Base-by-base conservation (phyloP, 2,113 vertebrate species). In the Dicerorhinus sumatrensis region DNA sequence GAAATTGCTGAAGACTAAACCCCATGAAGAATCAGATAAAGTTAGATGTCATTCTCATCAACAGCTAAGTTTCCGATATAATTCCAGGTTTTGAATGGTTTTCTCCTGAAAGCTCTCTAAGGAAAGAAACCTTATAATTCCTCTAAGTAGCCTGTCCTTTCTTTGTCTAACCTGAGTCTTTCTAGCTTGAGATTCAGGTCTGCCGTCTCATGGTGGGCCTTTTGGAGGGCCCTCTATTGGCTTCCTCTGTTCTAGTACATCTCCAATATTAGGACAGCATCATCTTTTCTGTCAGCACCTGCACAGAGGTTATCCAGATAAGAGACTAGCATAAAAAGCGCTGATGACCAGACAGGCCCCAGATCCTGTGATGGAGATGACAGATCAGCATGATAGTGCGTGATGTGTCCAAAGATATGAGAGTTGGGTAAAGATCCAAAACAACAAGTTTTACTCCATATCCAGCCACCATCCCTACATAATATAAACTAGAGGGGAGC, bases 281-380 rank as follows among this genome's bases (percentile, higher is more conserved):
- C 54, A 60, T 65, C 65, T 62, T 82, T 93, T 91, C 33, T 51
- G n/a, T 84, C 31, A 69, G 83, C 46, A 51, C 27, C 83, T 85
- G 48, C 65, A 85, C 31, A n/a, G 46, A 67, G 63, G 69, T 89
- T 73, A 80, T 91, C n/a, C 91, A 88, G 48, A 85, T 79, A n/a
- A 84, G 20, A 83, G 86, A 90, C 48, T 21, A 84, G 16, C 48
- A 33, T 72, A 91, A 91, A 96, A 97, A 83, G 72, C 90, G 48
- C 84, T 69, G 29, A 96, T 81, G 67, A 81, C 69, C 56, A 95
- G 72, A 82, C 14, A 96, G 81, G 25, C 10, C 39, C 62, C 48
- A 77, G 42, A 42, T 14, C 51, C 62, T 83, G 42, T 69, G 75
- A 51, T 67, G 14, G 21, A 90, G 80, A 96, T 79, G 65, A 91